Evolutionary conservation across 2,113 vertebrate species (phyloP), one percentile per base, ranked within the genome.

Genomic region (Dermatemys mawii): DNA sequence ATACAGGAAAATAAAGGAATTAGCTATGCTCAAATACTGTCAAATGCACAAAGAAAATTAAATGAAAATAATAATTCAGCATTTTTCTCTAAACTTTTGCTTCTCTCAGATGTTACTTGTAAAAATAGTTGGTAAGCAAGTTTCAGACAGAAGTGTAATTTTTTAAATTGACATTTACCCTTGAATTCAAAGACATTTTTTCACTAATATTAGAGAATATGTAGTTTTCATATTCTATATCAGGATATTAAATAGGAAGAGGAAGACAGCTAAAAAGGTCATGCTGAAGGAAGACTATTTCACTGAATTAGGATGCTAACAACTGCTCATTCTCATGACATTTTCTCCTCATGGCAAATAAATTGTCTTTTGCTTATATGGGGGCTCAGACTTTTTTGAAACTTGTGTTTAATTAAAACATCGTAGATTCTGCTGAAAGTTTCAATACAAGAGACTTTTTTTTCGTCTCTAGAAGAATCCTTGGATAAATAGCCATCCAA

Each of bases 51-150:
- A 5, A 70, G 8, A 9, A 46, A 91, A 48, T 48, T 19, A 46
- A 83, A 78, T 51, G 89, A 67, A 67, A 90, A 54, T 57, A 5
- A 14, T 7, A 1, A 60, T 26, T 38, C 26, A 73, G 29, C 32
- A 0, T 75, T 75, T 84, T 17, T 27, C 70, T 83, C 0, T 0
- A 83, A 83, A 46, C 19, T 48, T 67, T 60, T 19, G 54, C 6
- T 67, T n/a, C 16, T 67, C 35, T 67, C 16, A 49, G 16, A 29
- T 4, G 6, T 80, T 41, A 50, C 35, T 46, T 80, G 49, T 51
- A 87, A 11, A 14, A 35, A 79, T 8, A 79, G 3, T 11, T 4
- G 11, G 82, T 32, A 82, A 87, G 44, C 9, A 46, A 10, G 26
- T 32, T 92, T 19, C 60, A 67, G 17, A 67, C 60, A n/a, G 9